phyloP scores from a whole-genome alignment of 1,140 invertebrate genomes.

The Drosophila cardini region DNA sequence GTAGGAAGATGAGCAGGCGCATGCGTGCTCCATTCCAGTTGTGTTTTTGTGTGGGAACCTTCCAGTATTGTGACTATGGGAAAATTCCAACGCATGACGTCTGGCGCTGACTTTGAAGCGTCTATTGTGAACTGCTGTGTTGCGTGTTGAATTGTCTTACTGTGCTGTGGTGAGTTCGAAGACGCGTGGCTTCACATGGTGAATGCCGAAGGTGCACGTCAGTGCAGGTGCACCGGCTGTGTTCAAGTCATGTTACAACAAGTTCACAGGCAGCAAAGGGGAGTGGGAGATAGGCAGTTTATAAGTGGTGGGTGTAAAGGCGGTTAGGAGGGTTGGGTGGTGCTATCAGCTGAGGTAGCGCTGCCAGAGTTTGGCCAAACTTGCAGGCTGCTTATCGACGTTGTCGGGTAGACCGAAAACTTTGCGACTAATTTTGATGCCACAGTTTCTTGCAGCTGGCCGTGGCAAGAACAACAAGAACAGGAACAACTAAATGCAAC shows the following conservation, averaged over 20 bases:
- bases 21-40: conserved; percentile 43
- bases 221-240: conserved; percentile 50
- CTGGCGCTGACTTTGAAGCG: conserved; percentile 16
- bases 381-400: conserved; percentile 47
- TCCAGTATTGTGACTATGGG: conserved; percentile 46
- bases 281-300: too few relatives aligned
- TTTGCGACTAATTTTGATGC: conserved; percentile 64
- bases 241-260: conserved; percentile 23
- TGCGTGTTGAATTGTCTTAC: conserved; percentile 17
- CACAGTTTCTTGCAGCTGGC: conserved; percentile 34
- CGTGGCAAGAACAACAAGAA: conserved; percentile 7
- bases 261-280: not conserved
- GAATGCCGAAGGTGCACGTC: conserved; percentile 21
- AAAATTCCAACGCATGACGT: conserved; percentile 77
- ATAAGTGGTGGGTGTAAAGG: not conserved
- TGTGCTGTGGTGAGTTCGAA: conserved; percentile 42
- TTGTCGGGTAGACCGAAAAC: conserved; percentile 28
- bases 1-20: conserved; percentile 31
- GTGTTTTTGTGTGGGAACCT: conserved; percentile 61
- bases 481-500: conserved; percentile 12
- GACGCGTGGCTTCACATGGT: conserved; percentile 31
- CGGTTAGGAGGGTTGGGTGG: not conserved
- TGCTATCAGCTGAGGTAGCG: conserved; percentile 28
- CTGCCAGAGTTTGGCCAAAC: conserved; percentile 28
- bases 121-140: conserved; percentile 58